Evolutionary conservation across 1,140 invertebrate species (phyloP).

Genomic region (Zophobas atratus): DNA sequence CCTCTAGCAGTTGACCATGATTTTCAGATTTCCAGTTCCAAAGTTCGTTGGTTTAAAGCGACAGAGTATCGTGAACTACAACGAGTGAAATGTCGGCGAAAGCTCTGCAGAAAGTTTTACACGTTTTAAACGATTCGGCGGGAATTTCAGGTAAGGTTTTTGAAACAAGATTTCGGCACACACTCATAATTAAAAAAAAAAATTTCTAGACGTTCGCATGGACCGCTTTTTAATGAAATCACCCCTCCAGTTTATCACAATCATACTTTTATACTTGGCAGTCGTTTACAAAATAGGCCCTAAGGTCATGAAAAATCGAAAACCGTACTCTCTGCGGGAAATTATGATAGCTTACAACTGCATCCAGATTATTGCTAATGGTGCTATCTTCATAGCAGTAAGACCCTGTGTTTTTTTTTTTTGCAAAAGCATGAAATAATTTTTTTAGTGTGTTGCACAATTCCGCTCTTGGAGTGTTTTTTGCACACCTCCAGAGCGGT

Average conservation of each 20-base stretch:
- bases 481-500: not conserved
- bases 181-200: too few species aligned
- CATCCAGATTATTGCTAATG: not conserved
- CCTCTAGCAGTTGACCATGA: too few species aligned
- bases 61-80: too few species aligned
- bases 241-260: conserved; percentile 10
- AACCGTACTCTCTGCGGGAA: not conserved
- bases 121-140: too few species aligned
- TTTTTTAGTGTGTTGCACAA: not conserved
- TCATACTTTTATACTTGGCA: not conserved
- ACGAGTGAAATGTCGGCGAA: too few species aligned
- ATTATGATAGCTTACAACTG: conserved; percentile 1
- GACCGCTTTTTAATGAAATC: conserved; percentile 11
- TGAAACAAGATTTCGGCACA: too few species aligned
- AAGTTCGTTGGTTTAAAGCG: too few species aligned
- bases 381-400: not conserved
- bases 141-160: too few species aligned
- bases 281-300: not conserved
- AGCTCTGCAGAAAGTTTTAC: too few species aligned
- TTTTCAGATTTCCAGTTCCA: too few species aligned
- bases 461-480: not conserved
- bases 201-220: conserved; percentile 8
- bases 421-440: not conserved
- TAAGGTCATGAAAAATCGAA: conserved; percentile 5
- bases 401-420: not conserved